phyloP scores from a whole-genome alignment of 2,797 vertebrate species.

The Hyperoplus immaculatus region DNA sequence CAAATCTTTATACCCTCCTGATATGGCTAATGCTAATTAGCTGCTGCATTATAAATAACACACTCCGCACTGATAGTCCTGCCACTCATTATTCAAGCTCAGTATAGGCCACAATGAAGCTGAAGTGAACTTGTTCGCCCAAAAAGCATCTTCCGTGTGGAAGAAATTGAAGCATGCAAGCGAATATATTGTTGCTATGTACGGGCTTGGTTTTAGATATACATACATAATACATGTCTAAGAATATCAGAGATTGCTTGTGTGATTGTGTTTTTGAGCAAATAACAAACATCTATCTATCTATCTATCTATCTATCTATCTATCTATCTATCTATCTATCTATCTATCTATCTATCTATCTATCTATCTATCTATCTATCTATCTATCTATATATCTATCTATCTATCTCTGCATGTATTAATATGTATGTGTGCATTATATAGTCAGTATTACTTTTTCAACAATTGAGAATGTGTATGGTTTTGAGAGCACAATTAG shows the following conservation, averaged over 20 bases:
- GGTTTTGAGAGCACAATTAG: conserved; percentile 9
- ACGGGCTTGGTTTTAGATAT: neutral
- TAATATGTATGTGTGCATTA: neutral
- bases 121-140: conserved; percentile 15
- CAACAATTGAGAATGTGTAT: neutral
- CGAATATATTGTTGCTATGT: neutral
- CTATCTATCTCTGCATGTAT: neutral
- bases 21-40: conserved; percentile 53
- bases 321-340: too few species aligned
- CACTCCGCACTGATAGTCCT: conserved; percentile 26
- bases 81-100: conserved; percentile 45
- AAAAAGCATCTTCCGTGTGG: conserved; percentile 1
- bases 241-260: neutral
- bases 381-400: too few species aligned
- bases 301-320: too few species aligned
- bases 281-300: neutral
- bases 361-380: too few species aligned
- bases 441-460: neutral
- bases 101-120: conserved; percentile 37
- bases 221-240: neutral
- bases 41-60: conserved; percentile 39
- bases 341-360: too few species aligned
- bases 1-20: conserved; percentile 24
- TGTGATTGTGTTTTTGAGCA: neutral
- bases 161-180: neutral